phyloP scores from a whole-genome alignment of 2,113 vertebrate species.

The Lepidothrix coronata region DNA sequence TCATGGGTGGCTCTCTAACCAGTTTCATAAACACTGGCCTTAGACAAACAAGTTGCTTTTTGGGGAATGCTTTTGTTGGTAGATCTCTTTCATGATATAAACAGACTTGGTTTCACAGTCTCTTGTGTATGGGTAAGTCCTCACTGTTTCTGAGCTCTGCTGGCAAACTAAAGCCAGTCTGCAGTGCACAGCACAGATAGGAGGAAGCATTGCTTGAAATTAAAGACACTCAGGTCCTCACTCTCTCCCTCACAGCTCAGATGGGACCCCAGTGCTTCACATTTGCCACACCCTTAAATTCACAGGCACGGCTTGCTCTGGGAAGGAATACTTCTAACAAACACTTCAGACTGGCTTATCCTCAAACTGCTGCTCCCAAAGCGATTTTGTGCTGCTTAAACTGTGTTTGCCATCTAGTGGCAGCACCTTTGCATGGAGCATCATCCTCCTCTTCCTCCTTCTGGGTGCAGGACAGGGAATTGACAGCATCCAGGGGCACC shows the following conservation, averaged over 20 bases:
- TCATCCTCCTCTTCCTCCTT: background rate
- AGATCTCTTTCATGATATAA: background rate
- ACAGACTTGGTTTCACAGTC: background rate
- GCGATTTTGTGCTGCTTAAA: constrained; percentile 29
- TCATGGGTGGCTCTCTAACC: background rate
- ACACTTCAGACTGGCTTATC: background rate
- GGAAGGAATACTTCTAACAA: background rate
- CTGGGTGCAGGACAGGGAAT: background rate
- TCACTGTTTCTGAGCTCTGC: background rate
- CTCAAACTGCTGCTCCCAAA: background rate
- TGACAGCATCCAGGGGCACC: background rate
- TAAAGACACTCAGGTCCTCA: background rate
- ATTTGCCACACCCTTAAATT: background rate
- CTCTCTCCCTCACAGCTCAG: background rate
- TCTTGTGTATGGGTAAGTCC: background rate
- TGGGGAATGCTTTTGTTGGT: background rate
- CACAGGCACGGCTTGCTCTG: background rate
- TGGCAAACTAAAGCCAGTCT: background rate
- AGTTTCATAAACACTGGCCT: background rate
- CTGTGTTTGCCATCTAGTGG: constrained; percentile 77
- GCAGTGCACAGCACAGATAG: background rate
- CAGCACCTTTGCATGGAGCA: background rate
- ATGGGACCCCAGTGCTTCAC: background rate
- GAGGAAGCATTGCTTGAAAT: background rate
- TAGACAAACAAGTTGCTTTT: constrained; percentile 3